Evolutionary conservation across 2,113 vertebrate genomes (phyloP).

Genomic region (Microcebus tavaratra): DNA sequence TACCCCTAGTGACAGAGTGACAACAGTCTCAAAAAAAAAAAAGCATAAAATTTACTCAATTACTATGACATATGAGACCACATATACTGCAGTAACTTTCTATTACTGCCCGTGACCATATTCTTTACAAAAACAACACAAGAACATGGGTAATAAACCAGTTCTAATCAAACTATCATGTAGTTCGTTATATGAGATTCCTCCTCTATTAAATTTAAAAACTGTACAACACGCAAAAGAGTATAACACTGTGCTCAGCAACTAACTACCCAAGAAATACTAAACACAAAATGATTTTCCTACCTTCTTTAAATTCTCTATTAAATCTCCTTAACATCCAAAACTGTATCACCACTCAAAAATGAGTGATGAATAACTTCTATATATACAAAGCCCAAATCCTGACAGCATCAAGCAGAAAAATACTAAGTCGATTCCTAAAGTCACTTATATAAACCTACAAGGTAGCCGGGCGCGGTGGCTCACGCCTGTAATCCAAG

Average conservation of each 20-base stretch:
- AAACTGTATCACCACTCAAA: background rate
- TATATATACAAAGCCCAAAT: background rate
- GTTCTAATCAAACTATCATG: background rate
- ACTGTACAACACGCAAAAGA: background rate
- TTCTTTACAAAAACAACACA: background rate
- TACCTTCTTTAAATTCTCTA: background rate
- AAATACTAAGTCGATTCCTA: background rate
- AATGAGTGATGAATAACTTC: background rate
- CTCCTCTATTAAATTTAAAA: background rate
- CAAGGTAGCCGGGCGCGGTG: background rate
- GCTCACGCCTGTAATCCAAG: no score
- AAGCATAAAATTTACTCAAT: background rate
- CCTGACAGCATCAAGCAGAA: slow-evolving; percentile 1
- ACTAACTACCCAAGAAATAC: background rate
- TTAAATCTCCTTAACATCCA: background rate
- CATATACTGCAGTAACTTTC: background rate
- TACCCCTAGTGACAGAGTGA: no score
- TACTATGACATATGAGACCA: background rate
- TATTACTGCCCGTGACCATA: background rate
- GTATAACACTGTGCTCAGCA: background rate
- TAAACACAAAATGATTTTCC: background rate
- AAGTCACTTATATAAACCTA: slow-evolving; percentile 53
- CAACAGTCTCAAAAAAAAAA: no score
- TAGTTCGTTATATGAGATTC: background rate
- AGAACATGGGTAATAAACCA: slow-evolving; percentile 5